Evolutionary conservation across 2,797 vertebrate species (phyloP), one percentile per base, ranked within the genome.

Genomic region (Babyrousa celebensis): DNA sequence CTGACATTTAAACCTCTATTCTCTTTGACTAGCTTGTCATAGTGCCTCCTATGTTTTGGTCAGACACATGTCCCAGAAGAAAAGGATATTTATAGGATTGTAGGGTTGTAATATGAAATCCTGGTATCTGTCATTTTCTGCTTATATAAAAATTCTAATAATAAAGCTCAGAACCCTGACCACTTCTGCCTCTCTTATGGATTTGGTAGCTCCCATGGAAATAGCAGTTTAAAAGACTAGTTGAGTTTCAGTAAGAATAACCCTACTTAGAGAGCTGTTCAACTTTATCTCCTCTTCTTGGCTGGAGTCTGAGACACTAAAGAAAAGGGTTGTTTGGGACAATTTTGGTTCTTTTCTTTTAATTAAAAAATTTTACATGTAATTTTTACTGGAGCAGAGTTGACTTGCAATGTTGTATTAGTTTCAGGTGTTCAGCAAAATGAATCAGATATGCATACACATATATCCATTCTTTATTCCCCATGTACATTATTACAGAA

Each of bases 1-100:
- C 96, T 98, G 98, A 98, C 98, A 98, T 98, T 98, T 98, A 98
- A 98, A 98, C 97, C 95, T 98, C 94, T 96, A 88, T 97, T 97
- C 72, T 98, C 92, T 98, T 98, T 97, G 95, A 89, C 78, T 94
- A 96, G 96, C 96, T 96, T 98, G 97, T 98, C 98, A 98, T 84
- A 90, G 97, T 96, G 93, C 92, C 98, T 98, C 97, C 96, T 96
- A 97, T 88, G 96, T 98, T 97, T 20, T 82, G 98, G 97, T 98
- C 94, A 97, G 97, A 97, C 0, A 25, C 2, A 78, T 93, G 97
- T 98, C 95, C 97, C 95, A 97, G 97, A 98, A 98, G 94, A 96
- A 96, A 97, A 98, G 86, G 92, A 82, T 98, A 98, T 98, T 98
- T 98, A 98, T 98, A 98, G 98, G 95, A 0, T 29, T 85, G 43